Evolutionary conservation across 2,888 invertebrate species (phyloP).

Genomic region (Scrobipalpa atriplicella): DNA sequence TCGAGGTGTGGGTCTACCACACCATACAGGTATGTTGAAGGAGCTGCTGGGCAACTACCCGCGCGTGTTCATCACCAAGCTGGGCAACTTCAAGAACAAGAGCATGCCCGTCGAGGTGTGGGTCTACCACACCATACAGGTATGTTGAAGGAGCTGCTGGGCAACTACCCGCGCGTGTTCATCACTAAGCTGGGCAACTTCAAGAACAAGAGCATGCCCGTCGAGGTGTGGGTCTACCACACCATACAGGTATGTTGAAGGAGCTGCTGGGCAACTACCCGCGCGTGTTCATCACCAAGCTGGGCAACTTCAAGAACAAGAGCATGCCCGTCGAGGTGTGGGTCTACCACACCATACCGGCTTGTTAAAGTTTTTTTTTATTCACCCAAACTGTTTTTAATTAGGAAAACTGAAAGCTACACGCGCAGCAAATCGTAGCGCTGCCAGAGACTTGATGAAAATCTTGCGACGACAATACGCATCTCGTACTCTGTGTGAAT

Average conservation of each 20-base stretch:
- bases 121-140: slow-evolving; percentile 80
- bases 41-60: slow-evolving; percentile 78
- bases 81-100: slow-evolving; percentile 72
- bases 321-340: slow-evolving; percentile 85
- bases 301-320: slow-evolving; percentile 72
- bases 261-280: slow-evolving; percentile 78
- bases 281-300: slow-evolving; percentile 79
- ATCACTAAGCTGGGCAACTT: slow-evolving; percentile 81
- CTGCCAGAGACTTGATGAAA: too few relatives aligned
- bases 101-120: slow-evolving; percentile 85
- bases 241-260: slow-evolving; percentile 59
- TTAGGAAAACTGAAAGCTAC: too few relatives aligned
- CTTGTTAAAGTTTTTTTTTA: too few relatives aligned
- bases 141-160: slow-evolving; percentile 75
- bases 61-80: slow-evolving; percentile 79
- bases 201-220: slow-evolving; percentile 76
- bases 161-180: slow-evolving; percentile 74
- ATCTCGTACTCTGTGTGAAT: too few relatives aligned
- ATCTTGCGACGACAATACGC: too few relatives aligned
- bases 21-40: slow-evolving; percentile 67
- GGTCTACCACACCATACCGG: slow-evolving; percentile 80
- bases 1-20: slow-evolving; percentile 86
- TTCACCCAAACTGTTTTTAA: too few relatives aligned
- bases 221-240: slow-evolving; percentile 86
- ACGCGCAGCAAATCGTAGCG: too few relatives aligned